These are phyloP conservation scores for Stomatorhinus ivindoensis DNA, from an alignment of 2,113 vertebrate genomes.

Conservation along the genomic window DNA sequence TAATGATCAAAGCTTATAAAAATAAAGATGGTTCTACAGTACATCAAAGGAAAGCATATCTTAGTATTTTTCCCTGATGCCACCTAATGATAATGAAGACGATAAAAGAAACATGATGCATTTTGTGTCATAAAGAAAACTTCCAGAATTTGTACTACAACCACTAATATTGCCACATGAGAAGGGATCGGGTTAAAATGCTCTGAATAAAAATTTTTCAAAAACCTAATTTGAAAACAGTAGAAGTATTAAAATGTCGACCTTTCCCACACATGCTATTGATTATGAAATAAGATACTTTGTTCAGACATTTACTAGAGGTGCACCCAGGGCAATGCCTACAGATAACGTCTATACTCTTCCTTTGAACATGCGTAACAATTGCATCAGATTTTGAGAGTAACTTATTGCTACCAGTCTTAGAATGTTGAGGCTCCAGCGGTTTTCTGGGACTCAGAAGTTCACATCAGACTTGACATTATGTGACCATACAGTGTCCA, in stretches of 20 bases:
- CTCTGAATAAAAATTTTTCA: neutral
- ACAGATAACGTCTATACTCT: neutral
- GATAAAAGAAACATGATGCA: neutral
- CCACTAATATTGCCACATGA: neutral
- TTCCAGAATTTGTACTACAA: neutral
- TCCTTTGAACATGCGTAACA: neutral
- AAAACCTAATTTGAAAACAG: neutral
- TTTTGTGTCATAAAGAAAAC: neutral
- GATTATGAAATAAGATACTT: neutral
- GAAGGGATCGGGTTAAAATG: neutral
- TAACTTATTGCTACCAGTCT: neutral
- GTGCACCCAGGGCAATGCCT: neutral
- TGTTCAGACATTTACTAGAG: neutral
- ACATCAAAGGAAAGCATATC: neutral
- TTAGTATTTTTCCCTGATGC: neutral
- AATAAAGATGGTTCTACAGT: neutral
- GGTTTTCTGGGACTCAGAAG: neutral
- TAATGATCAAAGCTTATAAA: neutral
- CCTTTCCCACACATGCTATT: neutral
- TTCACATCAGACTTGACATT: neutral
- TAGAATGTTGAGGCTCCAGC: neutral
- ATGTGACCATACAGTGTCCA: neutral
- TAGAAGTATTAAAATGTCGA: neutral
- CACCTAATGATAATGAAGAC: neutral
- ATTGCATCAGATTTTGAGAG: neutral